Conservation (phyloP, 2,888 invertebrate species). For the Agonopterix arenella region DNA sequence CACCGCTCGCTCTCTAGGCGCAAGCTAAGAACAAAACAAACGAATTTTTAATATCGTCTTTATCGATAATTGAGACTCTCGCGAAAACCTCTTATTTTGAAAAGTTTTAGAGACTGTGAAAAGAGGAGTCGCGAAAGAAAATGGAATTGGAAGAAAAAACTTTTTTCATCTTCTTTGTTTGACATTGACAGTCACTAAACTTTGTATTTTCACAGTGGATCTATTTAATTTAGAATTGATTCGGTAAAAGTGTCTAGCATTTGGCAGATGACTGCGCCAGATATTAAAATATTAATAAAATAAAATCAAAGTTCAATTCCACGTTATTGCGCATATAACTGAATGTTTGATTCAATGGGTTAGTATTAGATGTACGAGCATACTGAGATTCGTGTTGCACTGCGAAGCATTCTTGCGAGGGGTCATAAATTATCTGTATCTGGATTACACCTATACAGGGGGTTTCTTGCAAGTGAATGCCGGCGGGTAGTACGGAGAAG, state of each 20-base stretch:
- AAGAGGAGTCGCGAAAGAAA: slow-evolving; percentile 70
- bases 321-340: too few relatives aligned
- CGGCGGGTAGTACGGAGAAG: slow-evolving; percentile 27
- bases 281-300: slow-evolving; percentile 41
- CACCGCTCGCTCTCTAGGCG: slow-evolving; percentile 61
- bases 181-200: slow-evolving; percentile 74
- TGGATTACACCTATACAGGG: slow-evolving; percentile 18
- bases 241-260: slow-evolving; percentile 49
- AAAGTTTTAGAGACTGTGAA: slow-evolving; percentile 73
- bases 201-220: slow-evolving; percentile 70
- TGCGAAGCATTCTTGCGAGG: slow-evolving; percentile 26
- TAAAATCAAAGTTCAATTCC: neutral
- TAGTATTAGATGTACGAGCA: slow-evolving; percentile 16
- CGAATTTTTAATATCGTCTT: slow-evolving; percentile 77
- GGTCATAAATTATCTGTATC: slow-evolving; percentile 15
- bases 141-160: slow-evolving; percentile 71
- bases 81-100: slow-evolving; percentile 74
- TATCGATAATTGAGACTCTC: slow-evolving; percentile 76
- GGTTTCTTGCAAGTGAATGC: slow-evolving; percentile 52
- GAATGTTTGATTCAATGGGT: slow-evolving; percentile 3
- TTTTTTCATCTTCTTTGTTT: slow-evolving; percentile 77
- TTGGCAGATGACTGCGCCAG: slow-evolving; percentile 53
- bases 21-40: slow-evolving; percentile 74
- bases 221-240: slow-evolving; percentile 72
- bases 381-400: slow-evolving; percentile 24